Base-by-base conservation (phyloP, 2,888 invertebrate genomes). In the Polydrusus pterygomalis region DNA sequence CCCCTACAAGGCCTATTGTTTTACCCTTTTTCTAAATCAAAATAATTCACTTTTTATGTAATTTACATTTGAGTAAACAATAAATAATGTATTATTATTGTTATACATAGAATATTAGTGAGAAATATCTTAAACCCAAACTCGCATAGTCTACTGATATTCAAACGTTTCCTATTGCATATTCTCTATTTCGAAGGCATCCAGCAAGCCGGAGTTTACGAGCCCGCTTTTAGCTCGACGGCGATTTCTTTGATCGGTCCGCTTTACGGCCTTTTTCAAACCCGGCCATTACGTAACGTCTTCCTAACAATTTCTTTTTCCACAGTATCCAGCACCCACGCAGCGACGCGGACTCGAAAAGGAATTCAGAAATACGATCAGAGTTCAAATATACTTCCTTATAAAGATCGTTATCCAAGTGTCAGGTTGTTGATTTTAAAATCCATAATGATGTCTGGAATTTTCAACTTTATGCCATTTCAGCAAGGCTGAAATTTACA, bases 151-250 rank as follows among this genome's bases (percentile, higher is more conserved):
- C 49, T 51, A 67, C 17, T 34, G 15, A 3, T 51, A 67, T 13
- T 3, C 43, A 15, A 15, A 63, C 74, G 74, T 74, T 74, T 74
- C 70, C 69, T 74, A 74, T 70, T 47, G 69, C 58, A 69, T 70
- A 70, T 70, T 74, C 73, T 74, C 74, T 70, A 74, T 74, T 70
- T 74, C 38, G 43, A 69, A 68, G 67, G 49, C 68, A 68, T 60
- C 56, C 67, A 60, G 20, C 34, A 56, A 7, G 34, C 34, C 40
- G 56, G 47, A 64, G 70, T 74, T 74, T 74, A 74, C 74, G 75
- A 75, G 75, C 75, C 75, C 75, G 70, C 65, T 75, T 75, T 75
- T 75, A 75, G 75, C 75, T 70, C 75, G 51, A 47, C 70, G 43
- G 58, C 75, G 63, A 74, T 74, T 64, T 67, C 75, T 75, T 75